Percentiles rank a stretch among this genome's conserved stretches.
phyloP scores from a whole-genome alignment of 2,113 vertebrate species.

The Pterocles burchelli region DNA sequence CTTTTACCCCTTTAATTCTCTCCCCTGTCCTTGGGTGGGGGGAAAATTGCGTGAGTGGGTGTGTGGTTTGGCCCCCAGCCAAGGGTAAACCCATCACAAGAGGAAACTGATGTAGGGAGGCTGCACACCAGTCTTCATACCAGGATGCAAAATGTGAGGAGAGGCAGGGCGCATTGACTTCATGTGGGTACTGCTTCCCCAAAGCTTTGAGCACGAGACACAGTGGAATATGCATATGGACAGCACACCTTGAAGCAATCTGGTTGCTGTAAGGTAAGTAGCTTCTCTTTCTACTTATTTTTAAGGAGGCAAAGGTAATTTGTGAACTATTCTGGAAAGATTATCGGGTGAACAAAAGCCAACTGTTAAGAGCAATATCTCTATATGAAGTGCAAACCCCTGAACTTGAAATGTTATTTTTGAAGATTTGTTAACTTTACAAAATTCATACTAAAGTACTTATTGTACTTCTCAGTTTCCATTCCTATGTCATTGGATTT shows the following conservation, averaged over 20 bases:
- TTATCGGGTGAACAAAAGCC: constrained; percentile 50
- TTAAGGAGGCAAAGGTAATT: background rate
- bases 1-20: too few species aligned
- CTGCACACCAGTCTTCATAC: constrained; percentile 12
- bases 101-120: constrained; percentile 61
- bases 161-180: constrained; percentile 35
- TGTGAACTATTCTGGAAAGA: background rate
- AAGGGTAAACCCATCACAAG: background rate
- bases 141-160: constrained; percentile 45
- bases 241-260: constrained; percentile 57
- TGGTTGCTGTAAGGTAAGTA: constrained; percentile 57
- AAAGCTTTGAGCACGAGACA: constrained; percentile 45
- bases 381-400: background rate
- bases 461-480: constrained; percentile 79
- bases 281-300: constrained; percentile 35
- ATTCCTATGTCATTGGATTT: constrained; percentile 94
- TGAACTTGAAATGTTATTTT: background rate
- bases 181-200: constrained; percentile 39
- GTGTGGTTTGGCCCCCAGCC: too few species aligned
- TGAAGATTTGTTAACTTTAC: background rate
- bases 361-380: constrained; percentile 25
- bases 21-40: too few species aligned
- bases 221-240: constrained; percentile 64
- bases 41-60: too few species aligned
- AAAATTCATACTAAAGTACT: constrained; percentile 31